Percentiles rank a stretch among this genome's conserved stretches.
These are phyloP conservation scores for Chlorospingus semifuscus DNA, from an alignment of 2,797 vertebrate species.

Conservation along the genomic window DNA sequence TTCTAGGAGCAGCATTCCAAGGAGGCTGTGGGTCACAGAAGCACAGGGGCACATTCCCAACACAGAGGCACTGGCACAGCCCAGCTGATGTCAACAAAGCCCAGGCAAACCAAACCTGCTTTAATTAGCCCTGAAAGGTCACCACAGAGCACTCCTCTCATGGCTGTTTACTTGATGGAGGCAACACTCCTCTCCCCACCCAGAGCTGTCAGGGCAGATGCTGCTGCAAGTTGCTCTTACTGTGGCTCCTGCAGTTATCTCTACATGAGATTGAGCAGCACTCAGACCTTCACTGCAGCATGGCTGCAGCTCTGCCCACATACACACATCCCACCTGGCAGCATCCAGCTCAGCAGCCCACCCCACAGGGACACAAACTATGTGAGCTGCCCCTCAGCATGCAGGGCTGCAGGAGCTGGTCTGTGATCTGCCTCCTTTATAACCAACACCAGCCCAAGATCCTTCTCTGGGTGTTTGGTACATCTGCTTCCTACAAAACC, in stretches of 20 bases:
- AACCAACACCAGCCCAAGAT: background rate
- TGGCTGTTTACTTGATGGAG: background rate
- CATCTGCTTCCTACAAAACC: background rate
- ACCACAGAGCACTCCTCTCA: background rate
- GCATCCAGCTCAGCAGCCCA: background rate
- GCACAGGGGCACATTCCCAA: background rate
- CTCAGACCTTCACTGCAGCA: background rate
- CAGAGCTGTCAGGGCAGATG: background rate
- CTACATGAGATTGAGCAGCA: background rate
- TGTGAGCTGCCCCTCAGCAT: fast-evolving
- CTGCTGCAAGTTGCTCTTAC: background rate
- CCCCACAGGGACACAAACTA: background rate
- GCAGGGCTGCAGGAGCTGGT: background rate
- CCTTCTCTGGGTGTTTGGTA: background rate
- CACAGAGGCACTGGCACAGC: background rate
- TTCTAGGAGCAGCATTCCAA: background rate
- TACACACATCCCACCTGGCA: background rate
- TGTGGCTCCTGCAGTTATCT: background rate
- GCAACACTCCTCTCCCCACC: background rate
- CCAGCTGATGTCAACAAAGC: background rate
- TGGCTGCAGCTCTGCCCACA: background rate
- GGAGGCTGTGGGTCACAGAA: background rate
- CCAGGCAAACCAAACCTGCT: conserved; percentile 5
- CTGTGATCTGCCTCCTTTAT: background rate
- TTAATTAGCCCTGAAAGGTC: conserved; percentile 21